Evolutionary conservation across 2,113 vertebrate genomes (phyloP), one percentile per base, ranked within the genome.

Genomic region (Phyllostomus discolor): DNA sequence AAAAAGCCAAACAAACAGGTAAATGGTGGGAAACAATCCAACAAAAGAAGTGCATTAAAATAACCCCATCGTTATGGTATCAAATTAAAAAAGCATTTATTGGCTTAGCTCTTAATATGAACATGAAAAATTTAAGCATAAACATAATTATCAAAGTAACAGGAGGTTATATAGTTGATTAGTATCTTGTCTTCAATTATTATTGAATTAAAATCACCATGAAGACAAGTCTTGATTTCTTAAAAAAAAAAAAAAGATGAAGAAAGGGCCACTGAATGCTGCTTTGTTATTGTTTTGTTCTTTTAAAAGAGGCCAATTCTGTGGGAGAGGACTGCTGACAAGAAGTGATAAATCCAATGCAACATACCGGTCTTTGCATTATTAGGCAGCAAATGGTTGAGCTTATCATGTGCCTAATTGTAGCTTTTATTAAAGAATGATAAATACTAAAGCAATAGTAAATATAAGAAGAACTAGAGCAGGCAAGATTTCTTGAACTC

Each of bases 361-460:
- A 78, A 17, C 26, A 24, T 57, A 10, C 11, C 38, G 67, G 85
- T 33, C 57, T 10, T 46, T 88, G 85, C 66, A 67, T 95, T 90
- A 92, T 84, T 96, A 94, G 78, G 46, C 70, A 94, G 75, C 64
- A 91, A 91, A 95, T 81, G 54, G 46, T 79, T 54, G 59, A 50
- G 46, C 26, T 93, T 72, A 90, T 52, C 64, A 38, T 83, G 31
- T 35, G 54, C 72, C 38, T 91, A 90, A 54, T 31, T 95, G 54
- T 88, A 83, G 70, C 17, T 94, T 92, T 91, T 91, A 95, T 85
- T 89, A 95, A 83, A 66, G 50, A 95, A 89, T 88, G 81, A 88
- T 69, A 82, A 96, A 88, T 73, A 54, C 70, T 41, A 72, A 31
- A 66, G 22, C 54, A 66, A 73, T 54, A 35, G 33, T 50, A 88